phyloP scores from a whole-genome alignment of 1,140 invertebrate genomes.

The Amyelois transitella region DNA sequence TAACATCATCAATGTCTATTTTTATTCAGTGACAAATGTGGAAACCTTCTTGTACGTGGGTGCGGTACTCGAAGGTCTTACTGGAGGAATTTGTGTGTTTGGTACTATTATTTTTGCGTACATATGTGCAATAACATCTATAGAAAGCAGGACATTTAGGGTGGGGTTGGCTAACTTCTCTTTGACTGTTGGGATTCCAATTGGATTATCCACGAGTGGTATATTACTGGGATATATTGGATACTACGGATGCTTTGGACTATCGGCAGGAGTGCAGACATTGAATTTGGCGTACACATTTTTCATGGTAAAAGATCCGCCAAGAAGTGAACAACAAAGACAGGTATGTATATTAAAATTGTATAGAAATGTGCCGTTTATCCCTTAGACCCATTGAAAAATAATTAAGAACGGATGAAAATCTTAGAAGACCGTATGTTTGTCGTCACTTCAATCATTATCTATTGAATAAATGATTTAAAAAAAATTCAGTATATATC shows the following conservation, averaged over 20 bases:
- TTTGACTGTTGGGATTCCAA: slow-evolving; percentile 36
- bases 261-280: slow-evolving; percentile 23
- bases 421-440: too few relatives aligned
- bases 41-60: slow-evolving; percentile 56
- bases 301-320: slow-evolving; percentile 59
- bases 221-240: slow-evolving; percentile 33
- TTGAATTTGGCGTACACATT: slow-evolving; percentile 30
- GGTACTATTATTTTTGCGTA: slow-evolving; percentile 68
- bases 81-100: slow-evolving; percentile 58
- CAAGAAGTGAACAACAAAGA: slow-evolving; percentile 77
- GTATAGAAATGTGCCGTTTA: too few relatives aligned
- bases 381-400: too few relatives aligned
- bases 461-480: too few relatives aligned
- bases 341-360: slow-evolving; percentile 52
- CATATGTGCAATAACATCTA: slow-evolving; percentile 61
- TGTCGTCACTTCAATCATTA: too few relatives aligned
- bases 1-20: slow-evolving; percentile 32
- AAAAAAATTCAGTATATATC: too few relatives aligned
- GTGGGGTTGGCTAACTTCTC: slow-evolving; percentile 67
- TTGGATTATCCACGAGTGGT: slow-evolving; percentile 35
- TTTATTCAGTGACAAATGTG: slow-evolving; percentile 52
- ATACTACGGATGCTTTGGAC: slow-evolving; percentile 36
- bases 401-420: too few relatives aligned
- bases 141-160: slow-evolving; percentile 64
- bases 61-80: slow-evolving; percentile 55